Evolutionary conservation across 2,888 invertebrate genomes (phyloP).

Genomic region (Mesorhabditis spiculigera): DNA sequence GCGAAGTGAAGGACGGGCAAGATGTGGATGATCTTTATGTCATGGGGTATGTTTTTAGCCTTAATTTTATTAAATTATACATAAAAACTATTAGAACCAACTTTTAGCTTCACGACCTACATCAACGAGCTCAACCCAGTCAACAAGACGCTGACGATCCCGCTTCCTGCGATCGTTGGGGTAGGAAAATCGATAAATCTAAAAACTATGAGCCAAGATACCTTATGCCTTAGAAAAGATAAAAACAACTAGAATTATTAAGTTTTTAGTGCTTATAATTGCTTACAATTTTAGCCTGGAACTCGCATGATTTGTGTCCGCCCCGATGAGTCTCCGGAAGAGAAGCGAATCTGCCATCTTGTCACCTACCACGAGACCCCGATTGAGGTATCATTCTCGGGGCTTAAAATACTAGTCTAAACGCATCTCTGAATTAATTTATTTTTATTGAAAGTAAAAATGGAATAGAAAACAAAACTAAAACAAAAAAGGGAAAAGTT

Average conservation of each 20-base stretch:
- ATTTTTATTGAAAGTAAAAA: too few relatives aligned
- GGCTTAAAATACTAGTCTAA: too few relatives aligned
- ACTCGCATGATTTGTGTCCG: slow-evolving; percentile 30
- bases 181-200: slow-evolving; percentile 11
- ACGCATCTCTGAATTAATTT: too few relatives aligned
- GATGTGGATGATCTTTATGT: background rate
- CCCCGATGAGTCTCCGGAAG: slow-evolving; percentile 43
- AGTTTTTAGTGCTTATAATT: background rate
- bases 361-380: slow-evolving; percentile 39
- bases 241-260: slow-evolving; percentile 5
- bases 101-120: slow-evolving; percentile 49
- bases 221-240: background rate
- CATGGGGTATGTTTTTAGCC: too few relatives aligned
- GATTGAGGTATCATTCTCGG: slow-evolving; percentile 21
- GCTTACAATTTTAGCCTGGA: background rate
- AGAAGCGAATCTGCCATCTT: slow-evolving; percentile 39
- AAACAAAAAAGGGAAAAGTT: background rate
- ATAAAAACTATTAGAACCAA: slow-evolving; percentile 31
- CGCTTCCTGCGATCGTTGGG: slow-evolving; percentile 37
- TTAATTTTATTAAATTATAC: slow-evolving; percentile 19
- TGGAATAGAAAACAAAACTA: too few relatives aligned
- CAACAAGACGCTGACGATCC: slow-evolving; percentile 42
- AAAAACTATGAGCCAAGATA: background rate
- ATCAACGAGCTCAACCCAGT: slow-evolving; percentile 43
- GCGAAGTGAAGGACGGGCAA: slow-evolving; percentile 30